Base-by-base conservation (phyloP, 1,140 invertebrate species). In the Diorhabda carinulata region DNA sequence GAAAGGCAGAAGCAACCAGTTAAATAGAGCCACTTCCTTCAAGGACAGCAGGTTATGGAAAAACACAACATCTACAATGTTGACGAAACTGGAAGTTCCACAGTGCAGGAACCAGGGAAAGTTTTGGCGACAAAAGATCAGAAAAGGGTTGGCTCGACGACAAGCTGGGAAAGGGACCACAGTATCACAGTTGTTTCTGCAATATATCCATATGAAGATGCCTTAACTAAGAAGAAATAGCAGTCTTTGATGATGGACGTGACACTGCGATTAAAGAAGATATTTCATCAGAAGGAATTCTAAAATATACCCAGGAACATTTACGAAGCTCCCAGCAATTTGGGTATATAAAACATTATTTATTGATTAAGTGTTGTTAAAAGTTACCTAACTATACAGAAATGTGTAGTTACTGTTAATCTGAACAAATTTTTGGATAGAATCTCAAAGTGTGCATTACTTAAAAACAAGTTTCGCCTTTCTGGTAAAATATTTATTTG, bases 31-130 rank as follows among this genome's bases (percentile, higher is more conserved):
- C n/a, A 72, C 41, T 62, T 57, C 40, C 68, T 73, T 70, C 65
- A 70, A 61, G 70, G 69, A 56, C 64, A 80, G 65, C 72, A 70
- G 25, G 68, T 82, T 10, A 75, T 80, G 73, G 69, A 72, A 59
- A 69, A 77, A 59, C 74, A 80, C 69, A 79, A 80, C 61, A 81
- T 84, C 58, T 82, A 76, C 64, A 84, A 85, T 70, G 68, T 78
- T 59, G 82, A 83, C 74, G 82, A 84, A 74, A 84, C 79, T 61
- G 83, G 82, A 2, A 72, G 83, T 47, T 81, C 74, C 5, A 81
- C 76, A 6, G 81, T 84, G 4, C 81, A 83, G 40, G 81, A 81
- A 71, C 80, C 81, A 56, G 64, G 64, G 62, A 84, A 81, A 72
- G 76, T 86, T 64, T 67, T 84, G 41, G 78, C 81, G 66, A 41